Percentiles rank a stretch among this genome's conserved stretches.
Conservation (phyloP, 2,888 invertebrate species). For the Drosophila dives region DNA sequence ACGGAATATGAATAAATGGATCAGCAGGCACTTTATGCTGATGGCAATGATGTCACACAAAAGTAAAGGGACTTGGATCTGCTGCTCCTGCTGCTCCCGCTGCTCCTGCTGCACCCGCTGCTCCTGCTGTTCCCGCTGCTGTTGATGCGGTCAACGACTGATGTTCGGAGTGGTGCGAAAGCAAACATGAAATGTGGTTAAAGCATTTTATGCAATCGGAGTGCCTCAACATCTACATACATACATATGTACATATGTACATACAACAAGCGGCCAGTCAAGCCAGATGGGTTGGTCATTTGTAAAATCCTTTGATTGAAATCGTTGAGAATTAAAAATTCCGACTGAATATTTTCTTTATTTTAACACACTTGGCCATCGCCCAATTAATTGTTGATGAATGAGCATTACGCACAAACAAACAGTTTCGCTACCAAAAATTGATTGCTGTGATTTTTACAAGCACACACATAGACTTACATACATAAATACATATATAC, state of each 20-base stretch:
- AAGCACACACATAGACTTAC: neutral
- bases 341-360: constrained; percentile 65
- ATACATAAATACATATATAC: neutral
- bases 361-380: constrained; percentile 45
- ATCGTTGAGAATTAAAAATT: constrained; percentile 68
- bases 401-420: constrained; percentile 39
- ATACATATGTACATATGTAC: neutral
- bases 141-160: constrained; percentile 50
- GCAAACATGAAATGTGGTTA: constrained; percentile 71
- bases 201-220: constrained; percentile 71
- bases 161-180: constrained; percentile 36
- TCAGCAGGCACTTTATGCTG: constrained; percentile 44
- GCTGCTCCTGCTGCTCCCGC: neutral
- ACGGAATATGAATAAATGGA: constrained; percentile 45
- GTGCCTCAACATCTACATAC: constrained; percentile 18
- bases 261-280: constrained; percentile 38
- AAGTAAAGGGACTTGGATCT: constrained; percentile 50
- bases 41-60: constrained; percentile 53
- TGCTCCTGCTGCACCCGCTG: neutral
- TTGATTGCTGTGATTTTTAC: constrained; percentile 41
- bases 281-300: constrained; percentile 62
- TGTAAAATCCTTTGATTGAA: constrained; percentile 72
- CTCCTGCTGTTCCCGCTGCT: constrained; percentile 1
- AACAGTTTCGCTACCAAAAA: constrained; percentile 34
- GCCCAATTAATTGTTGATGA: constrained; percentile 62